Evolutionary conservation across 2,113 vertebrate genomes (phyloP).

Genomic region (Lepisosteus oculatus): DNA sequence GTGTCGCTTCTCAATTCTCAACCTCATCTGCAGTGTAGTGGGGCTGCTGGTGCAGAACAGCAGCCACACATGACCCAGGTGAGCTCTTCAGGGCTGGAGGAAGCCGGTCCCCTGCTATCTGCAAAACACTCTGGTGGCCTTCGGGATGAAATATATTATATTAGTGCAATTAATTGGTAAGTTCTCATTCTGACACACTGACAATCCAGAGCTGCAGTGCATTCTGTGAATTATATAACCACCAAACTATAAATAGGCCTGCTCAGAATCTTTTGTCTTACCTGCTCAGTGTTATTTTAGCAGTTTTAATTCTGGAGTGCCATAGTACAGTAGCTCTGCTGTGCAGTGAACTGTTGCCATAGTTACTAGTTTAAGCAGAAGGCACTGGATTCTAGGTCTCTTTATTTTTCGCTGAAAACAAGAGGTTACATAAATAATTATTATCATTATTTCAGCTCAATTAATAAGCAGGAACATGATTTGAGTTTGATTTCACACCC

Average conservation of each 20-base stretch:
- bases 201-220: slow-evolving; percentile 53
- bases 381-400: slow-evolving; percentile 69
- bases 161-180: background rate
- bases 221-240: slow-evolving; percentile 68
- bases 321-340: slow-evolving; percentile 59
- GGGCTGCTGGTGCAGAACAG: too few relatives aligned
- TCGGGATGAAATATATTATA: too few relatives aligned
- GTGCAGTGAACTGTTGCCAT: slow-evolving; percentile 76
- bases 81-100: too few relatives aligned
- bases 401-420: slow-evolving; percentile 46
- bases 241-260: slow-evolving; percentile 70
- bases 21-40: too few relatives aligned
- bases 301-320: slow-evolving; percentile 76
- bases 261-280: slow-evolving; percentile 80
- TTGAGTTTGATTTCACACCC: too few relatives aligned
- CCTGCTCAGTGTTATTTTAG: slow-evolving; percentile 76
- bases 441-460: background rate
- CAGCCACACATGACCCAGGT: too few relatives aligned
- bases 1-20: too few relatives aligned
- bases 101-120: too few relatives aligned
- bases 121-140: too few relatives aligned
- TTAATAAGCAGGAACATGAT: too few relatives aligned
- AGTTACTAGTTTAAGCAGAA: slow-evolving; percentile 76
- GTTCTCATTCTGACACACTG: slow-evolving; percentile 40
- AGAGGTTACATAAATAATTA: background rate